Evolutionary conservation across 2,888 invertebrate species (phyloP).

Genomic region (Phrixothrix hirtus): DNA sequence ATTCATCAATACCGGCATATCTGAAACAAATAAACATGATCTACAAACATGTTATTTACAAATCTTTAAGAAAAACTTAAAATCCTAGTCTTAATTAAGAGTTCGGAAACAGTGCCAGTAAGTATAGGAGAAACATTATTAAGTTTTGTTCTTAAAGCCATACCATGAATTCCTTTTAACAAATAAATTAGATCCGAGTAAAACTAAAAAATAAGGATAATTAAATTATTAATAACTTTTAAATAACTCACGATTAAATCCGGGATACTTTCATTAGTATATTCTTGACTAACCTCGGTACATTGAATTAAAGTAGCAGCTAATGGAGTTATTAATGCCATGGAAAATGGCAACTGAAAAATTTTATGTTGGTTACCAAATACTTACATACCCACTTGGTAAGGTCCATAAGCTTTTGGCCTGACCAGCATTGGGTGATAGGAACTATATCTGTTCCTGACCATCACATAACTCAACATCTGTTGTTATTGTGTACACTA

Average conservation of each 20-base stretch:
- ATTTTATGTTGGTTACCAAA: no score
- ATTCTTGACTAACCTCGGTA: conserved; percentile 69
- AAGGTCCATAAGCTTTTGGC: no score
- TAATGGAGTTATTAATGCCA: conserved; percentile 68
- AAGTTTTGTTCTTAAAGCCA: conserved; percentile 62
- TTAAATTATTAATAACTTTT: not conserved
- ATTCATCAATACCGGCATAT: no score
- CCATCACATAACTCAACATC: no score
- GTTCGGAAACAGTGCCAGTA: conserved; percentile 63
- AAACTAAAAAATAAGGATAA: conserved; percentile 58
- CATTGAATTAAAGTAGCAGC: conserved; percentile 70
- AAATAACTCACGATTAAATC: not conserved
- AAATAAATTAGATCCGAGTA: conserved; percentile 75
- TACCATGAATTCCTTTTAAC: conserved; percentile 66
- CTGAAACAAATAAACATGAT: no score
- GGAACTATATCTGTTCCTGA: no score
- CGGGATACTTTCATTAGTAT: not conserved
- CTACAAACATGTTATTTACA: no score
- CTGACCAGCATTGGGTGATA: no score
- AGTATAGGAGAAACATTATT: conserved; percentile 62
- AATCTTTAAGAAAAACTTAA: conserved; percentile 64
- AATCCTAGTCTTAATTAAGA: conserved; percentile 65
- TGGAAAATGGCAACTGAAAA: no score
- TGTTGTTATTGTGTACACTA: no score
- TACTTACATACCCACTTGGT: no score